phyloP scores from a whole-genome alignment of 2,113 vertebrate species.

The Heterotis niloticus region DNA sequence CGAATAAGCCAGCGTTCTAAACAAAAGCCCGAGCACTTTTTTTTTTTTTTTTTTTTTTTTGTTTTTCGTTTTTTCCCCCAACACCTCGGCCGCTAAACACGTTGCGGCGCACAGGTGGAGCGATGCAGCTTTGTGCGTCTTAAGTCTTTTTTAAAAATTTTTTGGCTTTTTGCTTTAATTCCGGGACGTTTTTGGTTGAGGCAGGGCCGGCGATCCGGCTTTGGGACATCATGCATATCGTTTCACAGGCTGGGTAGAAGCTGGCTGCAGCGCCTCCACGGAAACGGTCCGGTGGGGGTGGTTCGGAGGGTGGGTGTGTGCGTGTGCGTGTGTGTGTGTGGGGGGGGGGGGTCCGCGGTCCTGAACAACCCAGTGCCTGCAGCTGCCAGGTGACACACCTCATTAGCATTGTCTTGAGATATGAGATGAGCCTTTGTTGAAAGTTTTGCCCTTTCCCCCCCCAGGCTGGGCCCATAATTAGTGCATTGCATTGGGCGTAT shows the following conservation, averaged over 20 bases:
- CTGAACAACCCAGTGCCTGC: constrained; percentile 32
- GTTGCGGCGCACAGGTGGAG: background rate
- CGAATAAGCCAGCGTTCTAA: background rate
- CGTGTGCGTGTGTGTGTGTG: no score
- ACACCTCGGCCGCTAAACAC: background rate
- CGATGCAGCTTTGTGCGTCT: constrained; percentile 4
- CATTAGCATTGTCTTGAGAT: constrained; percentile 78
- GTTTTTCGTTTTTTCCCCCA: no score
- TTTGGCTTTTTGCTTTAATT: constrained; percentile 1
- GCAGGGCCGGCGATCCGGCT: constrained; percentile 21
- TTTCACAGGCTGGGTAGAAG: constrained; percentile 28
- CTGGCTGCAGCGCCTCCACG: constrained; percentile 36
- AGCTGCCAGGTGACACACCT: constrained; percentile 72
- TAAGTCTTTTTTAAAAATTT: background rate
- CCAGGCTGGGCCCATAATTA: constrained; percentile 68
- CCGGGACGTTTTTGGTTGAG: constrained; percentile 10
- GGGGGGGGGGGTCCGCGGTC: constrained; percentile 21
- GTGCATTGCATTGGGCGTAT: constrained; percentile 69
- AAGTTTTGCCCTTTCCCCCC: constrained; percentile 59
- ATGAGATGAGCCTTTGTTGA: constrained; percentile 76
- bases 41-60: no score
- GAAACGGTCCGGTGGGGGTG: constrained; percentile 17
- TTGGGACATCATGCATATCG: constrained; percentile 38
- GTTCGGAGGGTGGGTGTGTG: no score
- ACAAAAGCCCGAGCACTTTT: no score